These are phyloP conservation scores for Motacilla alba DNA, from an alignment of 2,113 vertebrate species.

Conservation along the genomic window DNA sequence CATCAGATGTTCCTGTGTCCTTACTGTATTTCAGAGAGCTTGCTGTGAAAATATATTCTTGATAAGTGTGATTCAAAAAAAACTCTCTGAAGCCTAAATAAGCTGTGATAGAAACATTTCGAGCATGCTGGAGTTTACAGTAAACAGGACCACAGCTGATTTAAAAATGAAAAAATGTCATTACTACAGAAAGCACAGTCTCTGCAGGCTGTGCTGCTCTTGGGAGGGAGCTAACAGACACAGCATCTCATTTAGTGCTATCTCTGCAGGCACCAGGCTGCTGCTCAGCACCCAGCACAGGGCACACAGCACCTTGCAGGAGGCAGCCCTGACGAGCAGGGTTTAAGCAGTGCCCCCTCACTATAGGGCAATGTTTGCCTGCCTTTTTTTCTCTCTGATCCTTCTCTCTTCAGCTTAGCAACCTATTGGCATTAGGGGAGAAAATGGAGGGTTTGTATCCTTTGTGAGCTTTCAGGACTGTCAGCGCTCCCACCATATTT, in stretches of 20 bases:
- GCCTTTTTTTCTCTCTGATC: not conserved
- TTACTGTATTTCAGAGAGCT: conserved; percentile 23
- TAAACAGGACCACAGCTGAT: conserved; percentile 44
- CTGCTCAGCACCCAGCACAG: not conserved
- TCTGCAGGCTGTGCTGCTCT: conserved; percentile 7
- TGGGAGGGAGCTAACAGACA: conserved; percentile 1
- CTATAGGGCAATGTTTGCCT: rapidly evolving
- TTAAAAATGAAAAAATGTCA: conserved; percentile 8
- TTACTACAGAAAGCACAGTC: not conserved
- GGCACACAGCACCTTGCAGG: not conserved
- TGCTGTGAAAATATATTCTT: conserved; percentile 57
- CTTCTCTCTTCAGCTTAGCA: not conserved
- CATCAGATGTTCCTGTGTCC: conserved; percentile 37
- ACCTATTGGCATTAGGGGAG: not conserved
- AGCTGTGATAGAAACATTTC: conserved; percentile 33
- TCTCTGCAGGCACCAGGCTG: not conserved
- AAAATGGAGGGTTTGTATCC: not conserved
- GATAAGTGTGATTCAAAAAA: conserved; percentile 22
- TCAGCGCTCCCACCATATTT: not conserved
- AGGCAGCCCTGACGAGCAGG: not conserved
- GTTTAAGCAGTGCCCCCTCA: not conserved
- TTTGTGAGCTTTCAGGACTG: not conserved
- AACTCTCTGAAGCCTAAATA: conserved; percentile 11
- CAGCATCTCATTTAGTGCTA: not conserved
- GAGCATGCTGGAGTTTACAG: conserved; percentile 30